Evolutionary conservation across 2,797 vertebrate species (phyloP).

Genomic region (Trichosurus vulpecula): DNA sequence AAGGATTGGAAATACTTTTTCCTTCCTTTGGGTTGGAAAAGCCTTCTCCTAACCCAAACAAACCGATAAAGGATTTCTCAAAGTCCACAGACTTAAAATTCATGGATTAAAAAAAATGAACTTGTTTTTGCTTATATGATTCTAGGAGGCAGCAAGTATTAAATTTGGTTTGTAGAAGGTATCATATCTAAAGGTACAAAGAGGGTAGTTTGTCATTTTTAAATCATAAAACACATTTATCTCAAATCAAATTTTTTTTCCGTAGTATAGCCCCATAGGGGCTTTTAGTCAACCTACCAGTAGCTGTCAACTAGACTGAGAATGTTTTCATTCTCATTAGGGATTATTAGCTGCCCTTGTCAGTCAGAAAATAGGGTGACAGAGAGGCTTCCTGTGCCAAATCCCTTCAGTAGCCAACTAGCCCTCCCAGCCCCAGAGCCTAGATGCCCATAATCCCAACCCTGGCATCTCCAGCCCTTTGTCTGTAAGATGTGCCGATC

Average conservation of each 20-base stretch:
- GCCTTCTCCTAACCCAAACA: background rate
- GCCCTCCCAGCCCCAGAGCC: background rate
- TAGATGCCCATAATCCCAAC: background rate
- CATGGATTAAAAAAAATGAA: background rate
- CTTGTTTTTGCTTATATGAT: background rate
- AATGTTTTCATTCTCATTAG: background rate
- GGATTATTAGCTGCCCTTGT: background rate
- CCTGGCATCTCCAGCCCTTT: background rate
- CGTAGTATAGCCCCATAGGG: background rate
- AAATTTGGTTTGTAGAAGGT: background rate
- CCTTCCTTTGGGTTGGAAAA: background rate
- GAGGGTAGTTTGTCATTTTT: background rate
- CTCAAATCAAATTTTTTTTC: background rate
- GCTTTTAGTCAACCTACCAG: background rate
- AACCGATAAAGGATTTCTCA: background rate
- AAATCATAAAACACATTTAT: background rate
- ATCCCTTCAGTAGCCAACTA: background rate
- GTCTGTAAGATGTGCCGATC: too few relatives aligned
- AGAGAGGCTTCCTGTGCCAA: background rate
- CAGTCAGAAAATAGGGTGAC: background rate
- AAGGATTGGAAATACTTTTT: background rate
- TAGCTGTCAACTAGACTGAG: background rate
- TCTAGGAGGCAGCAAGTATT: background rate
- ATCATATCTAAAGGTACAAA: background rate
- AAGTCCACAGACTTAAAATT: background rate